A percentile compares a stretch with the other conserved stretches of the same genome.
phyloP scores from a whole-genome alignment of 2,797 vertebrate species.

The Atherinosoma microstoma region DNA sequence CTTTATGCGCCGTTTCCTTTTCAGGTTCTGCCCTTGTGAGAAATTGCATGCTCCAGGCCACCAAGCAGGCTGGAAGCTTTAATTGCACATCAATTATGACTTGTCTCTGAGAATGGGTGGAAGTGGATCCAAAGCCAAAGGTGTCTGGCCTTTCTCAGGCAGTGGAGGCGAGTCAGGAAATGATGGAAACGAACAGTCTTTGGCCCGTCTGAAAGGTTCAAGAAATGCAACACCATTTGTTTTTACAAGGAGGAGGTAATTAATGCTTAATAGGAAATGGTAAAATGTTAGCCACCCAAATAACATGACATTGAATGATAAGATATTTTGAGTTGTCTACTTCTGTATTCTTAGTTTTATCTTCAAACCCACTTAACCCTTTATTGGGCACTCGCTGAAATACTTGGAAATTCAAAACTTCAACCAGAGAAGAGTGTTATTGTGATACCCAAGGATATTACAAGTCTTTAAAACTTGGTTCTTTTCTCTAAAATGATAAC shows the following conservation, averaged over 20 bases:
- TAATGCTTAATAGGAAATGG: background rate
- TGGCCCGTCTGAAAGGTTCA: constrained; percentile 86
- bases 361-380: no score
- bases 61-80: constrained; percentile 44
- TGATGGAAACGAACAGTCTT: constrained; percentile 86
- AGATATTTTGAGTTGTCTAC: no score
- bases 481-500: no score
- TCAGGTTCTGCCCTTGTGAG: constrained; percentile 50
- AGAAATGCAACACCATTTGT: constrained; percentile 90
- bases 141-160: constrained; percentile 91
- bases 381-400: no score
- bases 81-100: constrained; percentile 77
- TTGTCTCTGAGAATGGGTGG: constrained; percentile 90
- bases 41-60: constrained; percentile 42
- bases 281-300: background rate
- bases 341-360: no score
- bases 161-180: constrained; percentile 78
- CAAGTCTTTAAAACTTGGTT: no score
- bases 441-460: no score
- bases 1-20: constrained; percentile 31
- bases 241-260: constrained; percentile 93
- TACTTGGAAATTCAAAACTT: no score
- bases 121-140: constrained; percentile 93
- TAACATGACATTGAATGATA: background rate
- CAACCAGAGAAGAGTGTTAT: no score